Conservation (phyloP, 2,113 vertebrate genomes). For the Lampris incognitus region DNA sequence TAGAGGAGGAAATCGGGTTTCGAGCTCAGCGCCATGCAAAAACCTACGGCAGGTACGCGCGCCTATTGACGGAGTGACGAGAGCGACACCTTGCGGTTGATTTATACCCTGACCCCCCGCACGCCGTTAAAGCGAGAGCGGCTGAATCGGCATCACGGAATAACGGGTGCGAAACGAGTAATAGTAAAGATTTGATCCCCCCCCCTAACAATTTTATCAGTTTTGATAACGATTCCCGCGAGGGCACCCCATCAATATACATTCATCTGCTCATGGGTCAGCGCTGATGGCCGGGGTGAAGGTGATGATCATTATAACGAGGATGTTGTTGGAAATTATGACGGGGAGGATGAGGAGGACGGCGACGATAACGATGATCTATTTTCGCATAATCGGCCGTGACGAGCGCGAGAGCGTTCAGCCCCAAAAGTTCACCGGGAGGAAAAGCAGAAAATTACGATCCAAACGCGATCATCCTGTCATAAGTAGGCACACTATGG, state of each 20-base stretch:
- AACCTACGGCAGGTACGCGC: neutral
- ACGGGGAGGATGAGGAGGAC: neutral
- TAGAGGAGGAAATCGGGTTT: slow-evolving; percentile 48
- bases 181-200: neutral
- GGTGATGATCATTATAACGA: neutral
- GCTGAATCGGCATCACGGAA: slow-evolving; percentile 34
- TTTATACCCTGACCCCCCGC: slow-evolving; percentile 7
- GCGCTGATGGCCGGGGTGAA: neutral
- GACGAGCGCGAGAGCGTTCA: neutral
- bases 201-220: too few relatives aligned
- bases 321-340: neutral
- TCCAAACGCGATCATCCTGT: neutral
- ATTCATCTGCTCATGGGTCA: too few relatives aligned
- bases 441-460: too few relatives aligned
- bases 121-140: neutral
- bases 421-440: neutral
- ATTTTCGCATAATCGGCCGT: slow-evolving; percentile 18
- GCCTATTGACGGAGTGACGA: slow-evolving; percentile 64
- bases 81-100: slow-evolving; percentile 76
- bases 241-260: too few relatives aligned
- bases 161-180: slow-evolving; percentile 18
- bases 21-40: slow-evolving; percentile 29
- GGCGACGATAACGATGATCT: neutral
- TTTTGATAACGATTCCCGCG: too few relatives aligned
- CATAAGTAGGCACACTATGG: neutral